Evolutionary conservation across 2,113 vertebrate genomes (phyloP), one percentile per base, ranked within the genome.

Genomic region (Pan paniscus): DNA sequence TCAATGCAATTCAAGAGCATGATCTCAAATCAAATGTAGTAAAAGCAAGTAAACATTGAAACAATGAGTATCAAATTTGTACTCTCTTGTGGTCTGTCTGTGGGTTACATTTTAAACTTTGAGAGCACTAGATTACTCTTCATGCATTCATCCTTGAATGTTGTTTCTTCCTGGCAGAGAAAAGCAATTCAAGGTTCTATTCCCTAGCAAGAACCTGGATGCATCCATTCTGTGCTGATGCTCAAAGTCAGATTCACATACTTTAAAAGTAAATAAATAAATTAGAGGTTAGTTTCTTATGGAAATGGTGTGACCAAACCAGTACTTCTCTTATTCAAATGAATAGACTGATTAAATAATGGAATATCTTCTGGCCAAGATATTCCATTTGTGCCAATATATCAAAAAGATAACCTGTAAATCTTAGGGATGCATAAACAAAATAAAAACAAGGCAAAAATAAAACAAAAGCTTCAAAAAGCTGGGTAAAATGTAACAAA

Each of bases 21-120:
- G 11, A 80, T 90, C 70, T 81, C 18, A 90, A 97, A 83, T 90
- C 16, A 88, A 90, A 87, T 72, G 3, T 18, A 83, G 11, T 84
- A 64, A 73, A 89, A 79, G 5, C 61, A 59, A 38, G 17, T 40
- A 73, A 59, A 6, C n/a, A 3, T 35, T 93, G 16, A 93, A 89
- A 93, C 30, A 73, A 48, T 22, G 48, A 81, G 9, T 78, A 86
- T 87, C 40, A 83, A 40, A 61, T 35, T 57, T 85, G 9, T 75
- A 50, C 23, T 89, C 4, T 43, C 13, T 83, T 46, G 59, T 92
- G 32, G 25, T 90, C 14, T 67, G 12, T 57, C 59, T 83, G 16
- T 48, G 35, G 38, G 76, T 50, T 59, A 90, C 80, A 10, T 59
- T 93, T 89, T 92, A 30, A 86, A 87, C 89, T 89, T 82, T 87